Conservation (phyloP, 2,797 vertebrate genomes). For the Enteromius fasciolatus region DNA sequence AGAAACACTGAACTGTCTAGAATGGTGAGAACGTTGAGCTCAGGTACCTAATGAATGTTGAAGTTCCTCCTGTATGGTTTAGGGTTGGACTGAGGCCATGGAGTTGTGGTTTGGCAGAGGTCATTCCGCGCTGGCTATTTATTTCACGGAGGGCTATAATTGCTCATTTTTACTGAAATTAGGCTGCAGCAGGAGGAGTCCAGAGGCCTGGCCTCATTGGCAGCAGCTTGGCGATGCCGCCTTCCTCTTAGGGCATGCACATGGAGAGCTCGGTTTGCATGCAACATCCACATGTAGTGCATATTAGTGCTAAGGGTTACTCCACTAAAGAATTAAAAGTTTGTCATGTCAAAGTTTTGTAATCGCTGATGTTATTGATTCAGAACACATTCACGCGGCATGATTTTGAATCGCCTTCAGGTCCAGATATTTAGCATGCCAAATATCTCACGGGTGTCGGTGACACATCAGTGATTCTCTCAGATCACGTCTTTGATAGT, state of each 20-base stretch:
- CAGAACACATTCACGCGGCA: too few relatives aligned
- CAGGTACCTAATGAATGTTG: constrained; percentile 38
- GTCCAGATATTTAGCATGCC: too few relatives aligned
- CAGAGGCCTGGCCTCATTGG: constrained; percentile 45
- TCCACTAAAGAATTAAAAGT: too few relatives aligned
- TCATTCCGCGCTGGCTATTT: constrained; percentile 39
- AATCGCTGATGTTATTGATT: too few relatives aligned
- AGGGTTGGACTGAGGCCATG: constrained; percentile 36
- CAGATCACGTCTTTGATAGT: too few relatives aligned
- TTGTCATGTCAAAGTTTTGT: too few relatives aligned
- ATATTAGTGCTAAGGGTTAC: not conserved
- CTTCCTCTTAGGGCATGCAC: constrained; percentile 19
- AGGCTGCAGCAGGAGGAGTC: constrained; percentile 28
- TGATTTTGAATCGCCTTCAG: too few relatives aligned
- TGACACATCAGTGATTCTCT: too few relatives aligned
- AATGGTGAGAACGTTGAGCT: constrained; percentile 44
- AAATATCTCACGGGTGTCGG: too few relatives aligned
- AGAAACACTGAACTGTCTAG: constrained; percentile 29
- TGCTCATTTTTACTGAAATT: constrained; percentile 55
- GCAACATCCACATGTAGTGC: not conserved
- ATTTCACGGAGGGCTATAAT: constrained; percentile 53
- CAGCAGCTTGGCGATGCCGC: constrained; percentile 10
- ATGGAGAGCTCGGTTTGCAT: not conserved
- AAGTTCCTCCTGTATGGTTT: constrained; percentile 35
- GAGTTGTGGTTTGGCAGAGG: constrained; percentile 51